Evolutionary conservation across 2,797 vertebrate species (phyloP), one percentile per base, ranked within the genome.

Genomic region (Anguilla pacifica): DNA sequence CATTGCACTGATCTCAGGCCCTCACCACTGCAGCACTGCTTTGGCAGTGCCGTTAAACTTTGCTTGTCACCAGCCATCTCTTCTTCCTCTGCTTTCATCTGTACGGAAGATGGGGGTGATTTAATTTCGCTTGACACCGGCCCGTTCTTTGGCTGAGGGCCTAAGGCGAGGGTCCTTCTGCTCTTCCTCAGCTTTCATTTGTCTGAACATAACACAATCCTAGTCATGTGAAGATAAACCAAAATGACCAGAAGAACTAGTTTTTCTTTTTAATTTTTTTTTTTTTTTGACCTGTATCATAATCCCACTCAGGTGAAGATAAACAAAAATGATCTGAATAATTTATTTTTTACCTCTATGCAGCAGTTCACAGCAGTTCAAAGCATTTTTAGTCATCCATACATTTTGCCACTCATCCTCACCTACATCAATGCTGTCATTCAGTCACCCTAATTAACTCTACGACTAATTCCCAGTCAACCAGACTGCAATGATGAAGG

Each of bases 121-220:
- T 39, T 83, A 17, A 84, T 83, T 87, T 15, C 15, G 46, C 43
- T 84, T 53, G 81, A 51, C 79, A 83, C 35, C 61, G 81, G 83
- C 86, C 53, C 82, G 86, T 64, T 59, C 55, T n/a, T 82, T 59
- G 61, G 53, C 85, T 15, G 15, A 86, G 53, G 51, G 72, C 86
- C 51, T 57, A 28, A 86, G 53, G 86, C 86, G n/a, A 57, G 53
- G 19, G 25, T 31, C 79, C 55, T 83, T 83, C 59, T 64, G n/a
- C 17, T 70, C 22, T 43, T 87, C 31, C 57, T 83, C n/a, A 82
- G 77, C 22, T 55, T 70, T 28, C 28, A 74, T 13, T 13, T 6
- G 25, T 13, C 25, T 6, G 25, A 67, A 25, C 64, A 15, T 25
- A 67, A 25, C n/a, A 28, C 19, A 64, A 64, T 25, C 59, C 59